A percentile compares a stretch with the other conserved stretches of the same genome.
Conservation (phyloP, 2,113 vertebrate genomes). For the Polyodon spathula region DNA sequence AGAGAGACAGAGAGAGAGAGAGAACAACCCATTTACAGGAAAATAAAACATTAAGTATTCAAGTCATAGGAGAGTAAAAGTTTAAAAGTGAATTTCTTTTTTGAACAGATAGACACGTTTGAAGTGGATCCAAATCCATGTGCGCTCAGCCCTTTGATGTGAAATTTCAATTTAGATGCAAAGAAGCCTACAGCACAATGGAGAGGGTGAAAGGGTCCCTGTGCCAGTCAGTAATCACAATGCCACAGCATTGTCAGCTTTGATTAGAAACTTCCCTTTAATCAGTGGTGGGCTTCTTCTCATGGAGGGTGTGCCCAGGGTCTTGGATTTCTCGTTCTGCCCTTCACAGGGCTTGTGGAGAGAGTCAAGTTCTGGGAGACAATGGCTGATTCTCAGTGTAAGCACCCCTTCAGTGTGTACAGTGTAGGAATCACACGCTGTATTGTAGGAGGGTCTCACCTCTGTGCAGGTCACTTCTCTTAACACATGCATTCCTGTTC, state of each 20-base stretch:
- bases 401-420: too few species aligned
- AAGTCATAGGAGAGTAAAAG: background rate
- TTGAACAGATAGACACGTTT: background rate
- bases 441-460: too few species aligned
- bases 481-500: too few species aligned
- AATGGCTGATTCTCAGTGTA: too few species aligned
- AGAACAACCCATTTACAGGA: too few species aligned
- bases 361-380: too few species aligned
- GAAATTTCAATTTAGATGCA: slow-evolving; percentile 10
- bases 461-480: too few species aligned
- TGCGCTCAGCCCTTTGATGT: slow-evolving; percentile 5
- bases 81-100: background rate
- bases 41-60: background rate
- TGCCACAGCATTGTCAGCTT: slow-evolving; percentile 14
- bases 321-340: background rate
- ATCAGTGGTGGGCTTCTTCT: slow-evolving; percentile 1
- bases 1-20: too few species aligned
- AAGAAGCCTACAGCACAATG: slow-evolving; percentile 4
- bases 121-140: slow-evolving; percentile 6
- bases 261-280: slow-evolving; percentile 9
- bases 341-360: too few species aligned
- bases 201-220: slow-evolving; percentile 26
- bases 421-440: too few species aligned
- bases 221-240: slow-evolving; percentile 24
- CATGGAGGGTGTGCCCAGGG: background rate